phyloP scores from a whole-genome alignment of 1,140 invertebrate genomes.

The Physella acuta region DNA sequence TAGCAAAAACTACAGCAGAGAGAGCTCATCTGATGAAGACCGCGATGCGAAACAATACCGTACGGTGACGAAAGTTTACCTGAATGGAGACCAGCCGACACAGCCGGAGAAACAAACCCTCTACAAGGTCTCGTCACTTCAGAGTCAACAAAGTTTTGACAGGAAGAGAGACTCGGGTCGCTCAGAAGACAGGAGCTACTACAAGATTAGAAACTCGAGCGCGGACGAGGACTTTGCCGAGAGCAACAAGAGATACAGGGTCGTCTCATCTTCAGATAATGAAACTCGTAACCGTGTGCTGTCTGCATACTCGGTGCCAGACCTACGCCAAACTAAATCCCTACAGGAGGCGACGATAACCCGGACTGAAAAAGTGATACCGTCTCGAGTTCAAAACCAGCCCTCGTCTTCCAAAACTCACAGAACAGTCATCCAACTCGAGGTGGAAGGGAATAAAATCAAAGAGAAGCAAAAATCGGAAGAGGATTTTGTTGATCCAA shows the following conservation, averaged over 20 bases:
- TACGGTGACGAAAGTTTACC: constrained; percentile 10
- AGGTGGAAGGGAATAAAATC: neutral
- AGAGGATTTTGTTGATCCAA: neutral
- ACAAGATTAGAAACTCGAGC: neutral
- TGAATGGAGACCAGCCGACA: neutral
- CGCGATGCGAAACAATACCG: constrained; percentile 2
- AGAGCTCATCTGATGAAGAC: neutral
- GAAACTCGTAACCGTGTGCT: neutral
- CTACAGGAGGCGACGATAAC: constrained; percentile 9
- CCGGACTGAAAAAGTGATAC: neutral
- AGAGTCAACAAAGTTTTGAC: neutral
- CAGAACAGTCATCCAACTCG: constrained; percentile 20
- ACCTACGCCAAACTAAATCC: neutral
- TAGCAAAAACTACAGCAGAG: neutral
- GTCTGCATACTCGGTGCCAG: neutral
- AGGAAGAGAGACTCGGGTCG: neutral
- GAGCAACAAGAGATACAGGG: constrained; percentile 7
- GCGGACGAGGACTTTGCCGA: neutral
- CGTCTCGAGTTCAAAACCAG: neutral
- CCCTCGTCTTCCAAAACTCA: neutral
- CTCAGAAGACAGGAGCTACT: neutral
- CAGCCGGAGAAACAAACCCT: too few relatives aligned
- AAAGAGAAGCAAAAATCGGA: neutral
- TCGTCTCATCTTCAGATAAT: constrained; percentile 14
- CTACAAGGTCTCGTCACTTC: neutral